Conservation (phyloP, 2,888 invertebrate species). For the Tipula unca region DNA sequence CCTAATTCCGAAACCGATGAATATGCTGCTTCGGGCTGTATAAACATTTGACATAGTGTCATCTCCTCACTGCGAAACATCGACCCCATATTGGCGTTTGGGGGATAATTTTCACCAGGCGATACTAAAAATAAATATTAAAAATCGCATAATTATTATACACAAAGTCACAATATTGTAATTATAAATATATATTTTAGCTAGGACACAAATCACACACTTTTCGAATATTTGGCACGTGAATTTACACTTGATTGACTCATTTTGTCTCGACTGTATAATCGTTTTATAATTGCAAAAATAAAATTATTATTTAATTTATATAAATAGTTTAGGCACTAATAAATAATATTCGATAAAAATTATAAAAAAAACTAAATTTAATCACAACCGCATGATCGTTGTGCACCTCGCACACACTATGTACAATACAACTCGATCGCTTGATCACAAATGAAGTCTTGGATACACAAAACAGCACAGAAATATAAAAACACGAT, state of each 20-base stretch:
- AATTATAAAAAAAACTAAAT: background rate
- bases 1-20: conserved; percentile 89
- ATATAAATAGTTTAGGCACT: background rate
- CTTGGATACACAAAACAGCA: background rate
- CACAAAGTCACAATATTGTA: background rate
- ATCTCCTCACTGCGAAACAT: conserved; percentile 87
- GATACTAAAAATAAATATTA: conserved; percentile 21
- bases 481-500: background rate
- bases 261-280: background rate
- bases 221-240: background rate
- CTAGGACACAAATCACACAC: background rate
- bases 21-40: conserved; percentile 93
- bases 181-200: background rate
- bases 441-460: background rate
- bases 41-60: conserved; percentile 88
- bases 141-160: background rate
- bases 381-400: background rate
- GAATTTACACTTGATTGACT: background rate
- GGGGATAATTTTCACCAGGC: conserved; percentile 23
- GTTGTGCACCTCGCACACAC: background rate
- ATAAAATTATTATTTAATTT: background rate
- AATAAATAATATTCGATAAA: background rate
- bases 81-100: conserved; percentile 55
- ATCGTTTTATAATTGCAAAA: background rate
- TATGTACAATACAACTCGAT: background rate